A percentile compares a stretch with the other conserved stretches of the same genome.
phyloP scores from a whole-genome alignment of 2,797 vertebrate species.

The Diplodus puntazzo region DNA sequence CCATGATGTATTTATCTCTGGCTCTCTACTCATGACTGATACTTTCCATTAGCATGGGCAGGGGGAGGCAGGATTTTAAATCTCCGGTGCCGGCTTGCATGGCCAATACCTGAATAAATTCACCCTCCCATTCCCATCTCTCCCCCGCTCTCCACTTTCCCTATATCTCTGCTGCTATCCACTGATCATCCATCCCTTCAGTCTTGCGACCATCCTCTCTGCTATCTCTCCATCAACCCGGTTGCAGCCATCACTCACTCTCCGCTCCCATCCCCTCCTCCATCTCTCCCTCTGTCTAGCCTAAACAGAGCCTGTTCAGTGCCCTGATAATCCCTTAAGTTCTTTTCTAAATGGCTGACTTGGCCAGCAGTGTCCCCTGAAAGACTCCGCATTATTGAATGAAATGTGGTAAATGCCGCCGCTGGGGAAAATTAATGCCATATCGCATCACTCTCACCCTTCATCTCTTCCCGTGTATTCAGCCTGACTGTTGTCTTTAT shows the following conservation, averaged over 20 bases:
- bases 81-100: conserved; percentile 57
- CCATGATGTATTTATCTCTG: conserved; percentile 74
- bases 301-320: conserved; percentile 55
- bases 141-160: conserved; percentile 19
- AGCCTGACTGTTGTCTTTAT: conserved; percentile 69
- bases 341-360: conserved; percentile 61
- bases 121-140: conserved; percentile 27
- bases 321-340: conserved; percentile 57
- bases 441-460: conserved; percentile 70
- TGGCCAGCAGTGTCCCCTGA: conserved; percentile 64
- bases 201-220: conserved; percentile 44
- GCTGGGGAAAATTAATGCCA: conserved; percentile 76
- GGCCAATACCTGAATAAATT: conserved; percentile 74
- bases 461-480: conserved; percentile 64
- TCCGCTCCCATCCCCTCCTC: conserved; percentile 4
- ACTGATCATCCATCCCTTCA: conserved; percentile 56
- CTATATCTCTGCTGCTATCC: conserved; percentile 54
- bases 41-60: conserved; percentile 75
- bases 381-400: conserved; percentile 76
- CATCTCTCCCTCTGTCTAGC: conserved; percentile 17
- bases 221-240: conserved; percentile 57
- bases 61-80: conserved; percentile 57
- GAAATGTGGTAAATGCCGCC: conserved; percentile 70
- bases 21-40: conserved; percentile 73
- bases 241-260: conserved; percentile 28